These are phyloP conservation scores for Regulus satrapa DNA, from an alignment of 2,113 vertebrate species.

Conservation along the genomic window DNA sequence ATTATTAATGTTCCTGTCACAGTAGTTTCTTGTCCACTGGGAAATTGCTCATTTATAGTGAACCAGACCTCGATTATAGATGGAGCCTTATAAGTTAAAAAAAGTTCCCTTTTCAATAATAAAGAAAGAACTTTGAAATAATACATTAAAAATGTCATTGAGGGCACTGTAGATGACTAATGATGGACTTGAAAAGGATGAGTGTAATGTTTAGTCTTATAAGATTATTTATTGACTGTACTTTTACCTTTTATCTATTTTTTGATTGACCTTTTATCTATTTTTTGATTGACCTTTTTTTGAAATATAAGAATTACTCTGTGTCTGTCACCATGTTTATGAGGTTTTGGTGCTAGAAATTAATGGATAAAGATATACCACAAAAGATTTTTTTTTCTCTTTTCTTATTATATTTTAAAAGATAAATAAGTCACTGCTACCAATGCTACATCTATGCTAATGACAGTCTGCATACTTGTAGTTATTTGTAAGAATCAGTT, in stretches of 20 bases:
- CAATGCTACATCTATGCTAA: neutral
- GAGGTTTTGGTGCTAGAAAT: conserved; percentile 5
- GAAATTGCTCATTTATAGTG: conserved; percentile 3
- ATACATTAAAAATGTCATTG: neutral
- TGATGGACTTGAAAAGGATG: conserved; percentile 34
- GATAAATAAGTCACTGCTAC: neutral
- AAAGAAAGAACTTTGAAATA: conserved; percentile 10
- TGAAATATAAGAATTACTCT: conserved; percentile 35
- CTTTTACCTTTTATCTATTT: conserved; percentile 44
- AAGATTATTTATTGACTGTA: conserved; percentile 59
- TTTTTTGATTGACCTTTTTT: conserved; percentile 58
- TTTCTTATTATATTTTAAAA: neutral
- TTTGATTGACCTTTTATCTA: conserved; percentile 48
- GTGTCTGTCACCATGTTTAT: conserved; percentile 15
- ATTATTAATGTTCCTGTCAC: conserved; percentile 38
- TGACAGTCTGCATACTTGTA: neutral
- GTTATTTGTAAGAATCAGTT: neutral
- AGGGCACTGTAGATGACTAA: conserved; percentile 33
- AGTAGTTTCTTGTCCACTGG: neutral
- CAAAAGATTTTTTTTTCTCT: neutral
- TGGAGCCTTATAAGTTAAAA: neutral
- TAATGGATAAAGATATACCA: neutral
- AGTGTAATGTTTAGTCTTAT: conserved; percentile 32
- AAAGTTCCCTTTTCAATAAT: neutral
- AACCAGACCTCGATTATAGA: neutral